Base-by-base conservation (phyloP, 2,888 invertebrate species). In the Resseliella maxima region DNA sequence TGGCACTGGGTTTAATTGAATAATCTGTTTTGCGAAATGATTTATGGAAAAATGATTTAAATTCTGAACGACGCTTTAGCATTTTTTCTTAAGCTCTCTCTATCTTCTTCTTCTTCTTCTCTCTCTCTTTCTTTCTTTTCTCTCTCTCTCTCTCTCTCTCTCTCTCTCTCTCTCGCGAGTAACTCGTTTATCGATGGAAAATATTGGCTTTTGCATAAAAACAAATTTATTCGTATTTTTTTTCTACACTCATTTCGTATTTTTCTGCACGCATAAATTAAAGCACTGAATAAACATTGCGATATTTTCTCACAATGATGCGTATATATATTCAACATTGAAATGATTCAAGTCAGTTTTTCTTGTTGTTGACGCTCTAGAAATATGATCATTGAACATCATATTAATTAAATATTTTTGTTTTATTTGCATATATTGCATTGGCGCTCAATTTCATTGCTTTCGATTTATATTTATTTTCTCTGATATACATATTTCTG, bases 1-100 rank as follows among this genome's bases (percentile, higher is more conserved):
- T 83, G 83, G 72, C 72, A 72, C 72, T 72, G 18, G 24, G 10
- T 83, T 24, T 83, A 83, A 83, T 83, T 83, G 83, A 83, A 83
- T 83, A 83, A 83, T 83, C 83, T 38, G 83, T 83, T 83, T 83
- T 83, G 8, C 12, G 83, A 83, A 83, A 83, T 83, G 83, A 83
- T 83, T 83, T 83, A 83, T 83, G 83, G 83, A 83, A 83, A 83
- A 83, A 83, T 83, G 83, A 83, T 83, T 83, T 83, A 83, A 83
- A 83, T 83, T 83, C 83, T 83, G 83, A 38, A n/a, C 38, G 83
- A 83, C 83, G 38, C 83, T 38, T 50, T n/a, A n/a, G 35, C 72
- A n/a, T 15, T 15, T 35, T 72, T 31, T 35, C 35, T 64, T 24
- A 5, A 18, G 36, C 36, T 1, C 15, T 83, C n/a, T 36, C 0